Conservation (phyloP, 1,140 invertebrate species). For the Drosophila azteca region DNA sequence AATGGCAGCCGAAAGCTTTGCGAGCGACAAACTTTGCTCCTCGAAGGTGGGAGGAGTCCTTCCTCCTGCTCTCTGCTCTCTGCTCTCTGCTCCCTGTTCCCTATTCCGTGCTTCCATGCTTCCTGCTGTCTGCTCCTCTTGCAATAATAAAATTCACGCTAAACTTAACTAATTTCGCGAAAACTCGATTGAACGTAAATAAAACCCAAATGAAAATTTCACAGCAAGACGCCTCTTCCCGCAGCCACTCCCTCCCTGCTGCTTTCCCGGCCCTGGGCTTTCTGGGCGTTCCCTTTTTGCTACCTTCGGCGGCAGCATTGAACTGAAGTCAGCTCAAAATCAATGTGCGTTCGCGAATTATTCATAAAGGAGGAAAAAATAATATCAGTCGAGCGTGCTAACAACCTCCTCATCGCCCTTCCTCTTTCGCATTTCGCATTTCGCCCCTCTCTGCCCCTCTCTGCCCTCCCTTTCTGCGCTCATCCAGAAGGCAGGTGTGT, state of each 20-base stretch:
- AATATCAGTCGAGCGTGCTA: slow-evolving; percentile 58
- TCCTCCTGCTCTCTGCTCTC: no score
- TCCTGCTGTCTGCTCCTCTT: not conserved
- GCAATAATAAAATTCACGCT: slow-evolving; percentile 59
- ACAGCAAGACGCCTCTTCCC: slow-evolving; percentile 29
- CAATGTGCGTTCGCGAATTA: slow-evolving; percentile 54
- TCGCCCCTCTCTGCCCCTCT: not conserved
- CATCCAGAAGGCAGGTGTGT: not conserved
- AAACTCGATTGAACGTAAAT: slow-evolving; percentile 64
- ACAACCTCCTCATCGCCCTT: slow-evolving; percentile 17
- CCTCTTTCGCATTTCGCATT: not conserved
- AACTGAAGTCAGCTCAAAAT: slow-evolving; percentile 28
- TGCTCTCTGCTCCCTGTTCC: no score
- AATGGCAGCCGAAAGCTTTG: not conserved
- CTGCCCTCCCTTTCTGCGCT: not conserved
- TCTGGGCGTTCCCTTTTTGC: not conserved
- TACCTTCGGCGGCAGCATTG: slow-evolving; percentile 22
- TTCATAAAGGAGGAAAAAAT: slow-evolving; percentile 56
- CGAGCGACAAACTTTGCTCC: not conserved
- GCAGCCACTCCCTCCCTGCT: not conserved
- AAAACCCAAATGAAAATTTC: slow-evolving; percentile 63
- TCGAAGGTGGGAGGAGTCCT: no score
- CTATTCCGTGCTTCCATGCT: no score
- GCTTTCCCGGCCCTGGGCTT: not conserved
- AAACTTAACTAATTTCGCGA: slow-evolving; percentile 67